These are phyloP conservation scores for Drosophila pseudoobscura DNA, from an alignment of 1,140 invertebrate genomes.

Conservation along the genomic window DNA sequence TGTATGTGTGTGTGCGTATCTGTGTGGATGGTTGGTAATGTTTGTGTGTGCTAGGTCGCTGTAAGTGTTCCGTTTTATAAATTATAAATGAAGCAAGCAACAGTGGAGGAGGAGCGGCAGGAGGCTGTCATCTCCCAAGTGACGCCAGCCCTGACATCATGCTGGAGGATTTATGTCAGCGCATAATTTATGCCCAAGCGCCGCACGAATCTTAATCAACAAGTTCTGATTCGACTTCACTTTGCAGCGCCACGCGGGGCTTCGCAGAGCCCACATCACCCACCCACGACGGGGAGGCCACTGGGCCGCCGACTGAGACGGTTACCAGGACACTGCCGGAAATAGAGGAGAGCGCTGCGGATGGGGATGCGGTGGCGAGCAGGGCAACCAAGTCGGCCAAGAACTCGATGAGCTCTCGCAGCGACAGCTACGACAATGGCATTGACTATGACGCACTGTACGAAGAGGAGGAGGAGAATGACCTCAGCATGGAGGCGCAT, in stretches of 20 bases:
- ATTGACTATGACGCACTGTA: slow-evolving; percentile 92
- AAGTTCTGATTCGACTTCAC: slow-evolving; percentile 37
- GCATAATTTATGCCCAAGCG: slow-evolving; percentile 33
- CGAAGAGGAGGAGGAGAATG: slow-evolving; percentile 93
- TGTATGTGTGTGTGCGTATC: slow-evolving; percentile 1
- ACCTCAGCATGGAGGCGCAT: slow-evolving; percentile 95
- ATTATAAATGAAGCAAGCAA: slow-evolving; percentile 51
- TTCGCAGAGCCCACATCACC: slow-evolving; percentile 74
- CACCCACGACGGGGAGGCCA: slow-evolving; percentile 62
- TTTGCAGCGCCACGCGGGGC: slow-evolving; percentile 67
- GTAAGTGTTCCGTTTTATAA: slow-evolving; percentile 47
- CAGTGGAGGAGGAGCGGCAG: neutral
- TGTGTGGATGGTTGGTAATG: neutral
- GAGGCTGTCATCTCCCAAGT: slow-evolving; percentile 13
- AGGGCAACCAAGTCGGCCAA: slow-evolving; percentile 22
- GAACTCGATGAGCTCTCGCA: slow-evolving; percentile 41
- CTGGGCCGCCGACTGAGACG: slow-evolving; percentile 6
- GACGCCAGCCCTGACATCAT: slow-evolving; percentile 56
- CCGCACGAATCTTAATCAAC: slow-evolving; percentile 47
- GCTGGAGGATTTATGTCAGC: slow-evolving; percentile 25
- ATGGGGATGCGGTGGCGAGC: slow-evolving; percentile 30
- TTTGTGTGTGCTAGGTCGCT: slow-evolving; percentile 16
- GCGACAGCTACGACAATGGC: slow-evolving; percentile 63
- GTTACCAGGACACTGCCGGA: slow-evolving; percentile 45
- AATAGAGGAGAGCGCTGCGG: slow-evolving; percentile 59